Conservation (phyloP, 2,888 invertebrate genomes). For the Proisotoma minuta region DNA sequence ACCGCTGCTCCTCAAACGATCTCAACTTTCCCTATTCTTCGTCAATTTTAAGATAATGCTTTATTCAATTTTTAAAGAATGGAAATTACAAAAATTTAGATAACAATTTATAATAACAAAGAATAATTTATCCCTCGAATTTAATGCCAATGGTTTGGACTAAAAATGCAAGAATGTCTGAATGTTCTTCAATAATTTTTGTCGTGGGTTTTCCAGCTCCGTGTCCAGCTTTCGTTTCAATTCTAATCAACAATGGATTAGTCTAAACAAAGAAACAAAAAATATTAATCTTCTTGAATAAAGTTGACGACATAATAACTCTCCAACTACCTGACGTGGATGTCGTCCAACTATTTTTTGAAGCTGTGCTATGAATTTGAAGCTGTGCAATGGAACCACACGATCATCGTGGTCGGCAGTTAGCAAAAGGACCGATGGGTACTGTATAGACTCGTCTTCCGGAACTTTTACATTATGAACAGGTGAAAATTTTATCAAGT, state of each 20-base stretch:
- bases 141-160: conserved; percentile 66
- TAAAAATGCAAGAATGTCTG: conserved; percentile 82
- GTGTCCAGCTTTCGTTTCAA: conserved; percentile 96
- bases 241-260: conserved; percentile 79
- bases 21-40: too few relatives aligned
- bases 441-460: conserved; percentile 56
- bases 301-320: neutral
- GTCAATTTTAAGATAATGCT: too few relatives aligned
- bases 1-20: too few relatives aligned
- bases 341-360: conserved; percentile 67
- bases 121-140: too few relatives aligned
- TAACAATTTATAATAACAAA: too few relatives aligned
- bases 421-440: conserved; percentile 83
- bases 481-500: conserved; percentile 82
- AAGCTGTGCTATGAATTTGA: conserved; percentile 87
- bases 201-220: conserved; percentile 89
- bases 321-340: conserved; percentile 56
- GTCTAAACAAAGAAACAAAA: conserved; percentile 53
- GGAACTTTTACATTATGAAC: conserved; percentile 82
- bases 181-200: conserved; percentile 88
- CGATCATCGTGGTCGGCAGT: conserved; percentile 96
- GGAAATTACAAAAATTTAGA: too few relatives aligned
- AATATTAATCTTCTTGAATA: neutral
- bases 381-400: conserved; percentile 93
- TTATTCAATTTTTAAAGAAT: too few relatives aligned